A percentile compares a stretch with the other conserved stretches of the same genome.
Evolutionary conservation across 1,140 invertebrate genomes (phyloP).

Genomic region (Pseudomyrmex concolor): DNA sequence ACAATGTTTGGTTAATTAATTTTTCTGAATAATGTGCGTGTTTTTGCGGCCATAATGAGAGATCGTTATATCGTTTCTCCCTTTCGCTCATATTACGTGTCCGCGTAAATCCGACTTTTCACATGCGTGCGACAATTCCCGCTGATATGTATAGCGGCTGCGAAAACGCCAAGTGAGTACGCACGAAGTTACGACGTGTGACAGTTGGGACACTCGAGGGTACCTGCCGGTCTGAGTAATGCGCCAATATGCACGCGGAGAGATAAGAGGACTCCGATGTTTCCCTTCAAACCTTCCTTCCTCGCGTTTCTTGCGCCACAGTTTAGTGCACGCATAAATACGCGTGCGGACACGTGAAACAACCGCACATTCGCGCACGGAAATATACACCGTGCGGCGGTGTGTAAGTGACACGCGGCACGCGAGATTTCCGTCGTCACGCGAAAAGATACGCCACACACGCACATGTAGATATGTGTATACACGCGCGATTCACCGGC

Average conservation of each 20-base stretch:
- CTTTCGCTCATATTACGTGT: conserved; percentile 18
- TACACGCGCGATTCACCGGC: background rate
- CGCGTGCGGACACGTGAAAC: conserved; percentile 29
- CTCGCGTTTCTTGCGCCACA: background rate
- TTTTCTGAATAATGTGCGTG: background rate
- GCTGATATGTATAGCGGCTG: conserved; percentile 36
- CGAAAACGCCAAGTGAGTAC: conserved; percentile 38
- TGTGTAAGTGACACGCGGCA: conserved; percentile 55
- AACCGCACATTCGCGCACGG: conserved; percentile 37
- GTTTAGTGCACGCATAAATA: conserved; percentile 35
- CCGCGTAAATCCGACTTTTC: conserved; percentile 42
- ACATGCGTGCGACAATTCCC: conserved; percentile 31
- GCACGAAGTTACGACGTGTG: conserved; percentile 43
- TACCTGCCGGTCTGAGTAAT: conserved; percentile 51
- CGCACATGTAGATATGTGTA: too few species aligned
- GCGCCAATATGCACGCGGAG: conserved; percentile 48
- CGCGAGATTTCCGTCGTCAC: conserved; percentile 51
- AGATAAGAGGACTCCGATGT: conserved; percentile 37
- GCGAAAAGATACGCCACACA: conserved; percentile 44
- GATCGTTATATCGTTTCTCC: conserved; percentile 38
- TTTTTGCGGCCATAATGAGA: background rate
- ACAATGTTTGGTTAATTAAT: background rate
- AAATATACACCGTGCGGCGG: conserved; percentile 40
- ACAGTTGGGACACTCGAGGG: conserved; percentile 52
- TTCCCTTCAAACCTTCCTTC: background rate